These are phyloP conservation scores for Macrophya alboannulata DNA, from an alignment of 2,888 invertebrate species.

Conservation along the genomic window DNA sequence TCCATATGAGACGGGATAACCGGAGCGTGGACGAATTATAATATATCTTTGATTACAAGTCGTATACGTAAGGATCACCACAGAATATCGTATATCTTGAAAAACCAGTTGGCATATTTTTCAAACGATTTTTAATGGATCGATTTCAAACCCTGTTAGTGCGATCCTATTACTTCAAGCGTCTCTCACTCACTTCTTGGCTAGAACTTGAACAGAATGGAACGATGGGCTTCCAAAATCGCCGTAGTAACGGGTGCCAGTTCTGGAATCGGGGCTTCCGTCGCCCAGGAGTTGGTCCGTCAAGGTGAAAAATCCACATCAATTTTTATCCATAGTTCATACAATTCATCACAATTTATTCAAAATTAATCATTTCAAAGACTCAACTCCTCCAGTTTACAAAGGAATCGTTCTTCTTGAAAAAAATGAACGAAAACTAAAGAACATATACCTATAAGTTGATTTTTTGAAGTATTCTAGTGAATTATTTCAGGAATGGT, in stretches of 20 bases:
- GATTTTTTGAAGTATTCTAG: not conserved
- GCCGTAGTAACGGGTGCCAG: conserved; percentile 81
- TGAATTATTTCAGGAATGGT: conserved; percentile 75
- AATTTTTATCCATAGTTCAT: not conserved
- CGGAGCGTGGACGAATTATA: not conserved
- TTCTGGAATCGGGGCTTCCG: conserved; percentile 79
- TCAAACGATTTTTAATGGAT: conserved; percentile 34
- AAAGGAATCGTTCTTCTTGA: too few relatives aligned
- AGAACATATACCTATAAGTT: not conserved
- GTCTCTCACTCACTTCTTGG: conserved; percentile 8
- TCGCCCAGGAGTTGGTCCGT: conserved; percentile 76
- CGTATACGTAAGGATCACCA: not conserved
- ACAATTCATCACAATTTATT: too few relatives aligned
- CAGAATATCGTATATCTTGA: conserved; percentile 1
- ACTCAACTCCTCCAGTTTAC: too few relatives aligned
- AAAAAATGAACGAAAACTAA: not conserved
- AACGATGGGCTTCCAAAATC: conserved; percentile 79
- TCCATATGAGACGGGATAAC: not conserved
- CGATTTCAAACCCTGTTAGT: conserved; percentile 40
- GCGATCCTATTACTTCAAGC: conserved; percentile 29
- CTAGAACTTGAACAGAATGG: conserved; percentile 70
- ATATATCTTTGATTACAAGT: not conserved
- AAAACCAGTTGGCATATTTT: conserved; percentile 26
- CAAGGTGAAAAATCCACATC: conserved; percentile 69
- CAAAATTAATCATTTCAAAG: too few relatives aligned